phyloP scores from a whole-genome alignment of 2,888 invertebrate genomes.

The Caenorhabditis sp. region DNA sequence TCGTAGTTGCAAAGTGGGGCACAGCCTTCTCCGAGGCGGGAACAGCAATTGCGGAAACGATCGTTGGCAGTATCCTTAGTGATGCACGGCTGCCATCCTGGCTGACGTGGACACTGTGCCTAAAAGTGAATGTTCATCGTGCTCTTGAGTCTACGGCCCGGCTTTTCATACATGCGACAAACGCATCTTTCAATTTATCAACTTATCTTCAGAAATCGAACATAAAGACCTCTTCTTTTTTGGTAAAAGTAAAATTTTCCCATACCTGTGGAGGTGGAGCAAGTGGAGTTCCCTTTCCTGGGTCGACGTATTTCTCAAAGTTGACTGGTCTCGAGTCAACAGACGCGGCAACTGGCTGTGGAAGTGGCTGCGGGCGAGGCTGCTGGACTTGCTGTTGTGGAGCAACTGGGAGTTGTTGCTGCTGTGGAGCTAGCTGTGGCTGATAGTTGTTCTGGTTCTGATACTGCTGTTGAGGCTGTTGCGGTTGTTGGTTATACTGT shows the following conservation, averaged over 20 bases:
- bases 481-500: conserved; percentile 33
- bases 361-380: conserved; percentile 44
- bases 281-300: conserved; percentile 54
- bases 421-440: conserved; percentile 33
- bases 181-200: too few relatives aligned
- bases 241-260: too few relatives aligned
- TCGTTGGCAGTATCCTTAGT: conserved; percentile 75
- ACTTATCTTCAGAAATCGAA: too few relatives aligned
- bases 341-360: conserved; percentile 42
- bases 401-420: conserved; percentile 37
- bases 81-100: conserved; percentile 78
- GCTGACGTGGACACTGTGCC: conserved; percentile 74
- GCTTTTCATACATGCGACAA: not conserved
- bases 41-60: conserved; percentile 77
- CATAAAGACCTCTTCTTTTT: too few relatives aligned
- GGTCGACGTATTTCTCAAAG: conserved; percentile 61
- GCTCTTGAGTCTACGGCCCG: too few relatives aligned
- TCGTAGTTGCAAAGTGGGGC: conserved; percentile 77
- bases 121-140: too few relatives aligned
- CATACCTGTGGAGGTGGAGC: conserved; percentile 42
- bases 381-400: conserved; percentile 51
- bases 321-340: conserved; percentile 62
- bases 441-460: conserved; percentile 39
- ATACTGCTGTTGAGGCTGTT: conserved; percentile 22
- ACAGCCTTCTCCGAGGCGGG: conserved; percentile 77